A percentile compares a stretch with the other conserved stretches of the same genome.
Evolutionary conservation across 1,140 invertebrate genomes (phyloP).

Genomic region (Drosophila suzukii): DNA sequence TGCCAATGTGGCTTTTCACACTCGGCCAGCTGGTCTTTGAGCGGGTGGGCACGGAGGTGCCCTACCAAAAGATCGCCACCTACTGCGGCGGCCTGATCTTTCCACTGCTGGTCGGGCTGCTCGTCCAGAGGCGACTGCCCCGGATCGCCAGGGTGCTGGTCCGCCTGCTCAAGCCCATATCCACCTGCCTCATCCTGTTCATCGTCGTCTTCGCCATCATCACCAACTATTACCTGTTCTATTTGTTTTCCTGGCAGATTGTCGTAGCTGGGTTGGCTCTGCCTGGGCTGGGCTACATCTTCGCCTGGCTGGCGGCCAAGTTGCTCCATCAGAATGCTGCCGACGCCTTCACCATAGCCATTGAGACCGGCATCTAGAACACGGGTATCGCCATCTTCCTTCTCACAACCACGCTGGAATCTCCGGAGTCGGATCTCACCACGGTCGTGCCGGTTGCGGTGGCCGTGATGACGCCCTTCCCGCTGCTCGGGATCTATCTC

Average conservation of each 20-base stretch:
- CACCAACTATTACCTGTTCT: slow-evolving; percentile 96
- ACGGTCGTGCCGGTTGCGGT: slow-evolving; percentile 95
- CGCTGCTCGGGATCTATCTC: slow-evolving; percentile 86
- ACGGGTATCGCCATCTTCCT: slow-evolving; percentile 95
- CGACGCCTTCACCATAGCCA: slow-evolving; percentile 93
- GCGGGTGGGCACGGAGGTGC: slow-evolving; percentile 89
- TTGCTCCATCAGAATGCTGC: slow-evolving; percentile 87
- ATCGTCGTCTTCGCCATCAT: slow-evolving; percentile 96
- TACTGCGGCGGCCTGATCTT: slow-evolving; percentile 92
- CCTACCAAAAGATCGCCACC: slow-evolving; percentile 91
- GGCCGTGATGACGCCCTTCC: slow-evolving; percentile 97
- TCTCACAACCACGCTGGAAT: slow-evolving; percentile 88
- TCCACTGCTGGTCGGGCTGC: slow-evolving; percentile 92
- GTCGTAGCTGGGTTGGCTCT: slow-evolving; percentile 92
- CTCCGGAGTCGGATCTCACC: slow-evolving; percentile 92
- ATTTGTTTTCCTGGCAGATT: slow-evolving; percentile 95
- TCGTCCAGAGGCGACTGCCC: slow-evolving; percentile 89
- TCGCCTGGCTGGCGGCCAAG: slow-evolving; percentile 88
- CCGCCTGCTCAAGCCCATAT: slow-evolving; percentile 94
- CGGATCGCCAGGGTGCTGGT: slow-evolving; percentile 89
- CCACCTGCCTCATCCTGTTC: slow-evolving; percentile 92
- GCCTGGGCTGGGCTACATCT: slow-evolving; percentile 94
- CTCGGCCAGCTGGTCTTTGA: slow-evolving; percentile 93
- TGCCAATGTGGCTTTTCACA: slow-evolving; percentile 97
- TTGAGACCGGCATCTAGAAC: slow-evolving; percentile 98